Base-by-base conservation (phyloP, 2,797 vertebrate species). In the Onychomys torridus region DNA sequence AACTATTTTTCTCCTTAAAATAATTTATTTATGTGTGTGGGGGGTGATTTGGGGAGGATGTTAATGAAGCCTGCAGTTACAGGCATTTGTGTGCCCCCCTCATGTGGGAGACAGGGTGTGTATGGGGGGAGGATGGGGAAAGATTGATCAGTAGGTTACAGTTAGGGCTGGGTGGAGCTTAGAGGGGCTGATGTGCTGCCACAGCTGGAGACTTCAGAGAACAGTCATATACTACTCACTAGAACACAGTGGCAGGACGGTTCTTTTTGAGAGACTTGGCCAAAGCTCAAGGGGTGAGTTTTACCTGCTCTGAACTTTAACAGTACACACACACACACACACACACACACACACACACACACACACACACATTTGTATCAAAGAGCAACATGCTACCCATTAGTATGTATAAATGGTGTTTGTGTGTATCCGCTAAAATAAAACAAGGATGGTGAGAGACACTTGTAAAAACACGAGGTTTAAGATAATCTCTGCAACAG, bases 271-370 rank as follows among this genome's bases (percentile, higher is more conserved):
- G 37, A 59, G 43, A 1, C 4, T 27, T 27, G 6, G n/a, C 52
- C 46, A 25, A 61, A 61, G 21, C 6, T n/a, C 46, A 11, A 73
- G 12, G 19, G 16, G 6, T 34, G 7, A 27, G 1, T 73, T 59
- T 49, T 59, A 46, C n/a, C 7, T 23, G 17, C 17, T 43, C n/a
- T 91, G 37, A 73, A 73, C n/a, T 46, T 29, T 46, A 32, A 25
- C 17, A 71, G 13, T 46, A 3, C 2, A n/a, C 2, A 3, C 2
- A n/a, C 2, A 3, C 2, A n/a, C 2, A 3, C 2, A n/a, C 2
- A 3, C 2, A n/a, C 2, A 3, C 2, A n/a, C 2, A 3, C 2
- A n/a, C 2, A 3, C 2, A n/a, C 2, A 3, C 2, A n/a, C 2
- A 3, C 2, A n/a, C 2, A 3, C 2, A n/a, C 2, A 11, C 25